Conservation (phyloP, 2,888 invertebrate species). For the Alviniconcha strummeri region DNA sequence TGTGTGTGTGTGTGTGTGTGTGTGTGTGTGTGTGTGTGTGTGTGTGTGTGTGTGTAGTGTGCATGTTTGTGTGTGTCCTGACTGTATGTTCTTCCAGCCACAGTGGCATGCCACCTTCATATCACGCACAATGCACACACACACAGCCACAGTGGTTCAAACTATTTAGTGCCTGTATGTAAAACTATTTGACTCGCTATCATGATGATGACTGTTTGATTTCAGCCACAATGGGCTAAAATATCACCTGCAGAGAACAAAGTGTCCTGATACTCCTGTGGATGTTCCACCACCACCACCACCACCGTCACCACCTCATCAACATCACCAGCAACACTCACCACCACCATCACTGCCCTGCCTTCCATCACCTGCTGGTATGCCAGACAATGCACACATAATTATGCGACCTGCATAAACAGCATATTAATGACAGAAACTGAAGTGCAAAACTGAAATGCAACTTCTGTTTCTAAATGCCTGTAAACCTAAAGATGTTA, state of each 20-base stretch:
- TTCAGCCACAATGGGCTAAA: constrained; percentile 68
- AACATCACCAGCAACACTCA: background rate
- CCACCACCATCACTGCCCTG: background rate
- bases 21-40: background rate
- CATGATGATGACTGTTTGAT: background rate
- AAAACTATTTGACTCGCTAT: too few species aligned
- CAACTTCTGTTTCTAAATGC: too few species aligned
- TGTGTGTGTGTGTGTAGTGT: background rate
- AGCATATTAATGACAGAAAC: too few species aligned
- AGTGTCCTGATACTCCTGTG: constrained; percentile 52
- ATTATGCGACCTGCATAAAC: too few species aligned
- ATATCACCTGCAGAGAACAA: constrained; percentile 64
- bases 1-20: background rate
- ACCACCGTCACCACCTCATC: background rate
- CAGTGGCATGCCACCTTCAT: too few species aligned
- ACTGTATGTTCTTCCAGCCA: background rate
- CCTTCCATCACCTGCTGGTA: background rate
- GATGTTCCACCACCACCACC: background rate
- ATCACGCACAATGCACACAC: too few species aligned
- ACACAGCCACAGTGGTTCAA: too few species aligned
- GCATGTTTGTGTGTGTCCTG: background rate
- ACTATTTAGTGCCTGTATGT: too few species aligned
- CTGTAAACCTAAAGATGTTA: too few species aligned
- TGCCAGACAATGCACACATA: too few species aligned
- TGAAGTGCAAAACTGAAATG: too few species aligned